Percentiles rank a stretch among this genome's conserved stretches.
Evolutionary conservation across 2,113 vertebrate species (phyloP).

Genomic region (Muntiacus reevesi): DNA sequence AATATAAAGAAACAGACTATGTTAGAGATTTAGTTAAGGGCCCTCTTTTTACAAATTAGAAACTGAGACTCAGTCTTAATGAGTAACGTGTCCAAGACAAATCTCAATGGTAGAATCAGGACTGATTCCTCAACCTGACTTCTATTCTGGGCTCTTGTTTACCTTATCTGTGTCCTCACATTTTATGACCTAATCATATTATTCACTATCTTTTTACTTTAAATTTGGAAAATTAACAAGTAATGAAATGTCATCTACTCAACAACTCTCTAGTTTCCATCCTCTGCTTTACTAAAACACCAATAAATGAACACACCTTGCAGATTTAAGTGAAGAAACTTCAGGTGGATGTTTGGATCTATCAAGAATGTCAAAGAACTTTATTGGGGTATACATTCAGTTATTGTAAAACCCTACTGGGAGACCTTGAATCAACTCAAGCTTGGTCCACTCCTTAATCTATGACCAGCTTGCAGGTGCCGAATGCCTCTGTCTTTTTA

Average conservation of each 20-base stretch:
- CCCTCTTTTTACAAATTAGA: background rate
- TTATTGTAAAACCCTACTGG: background rate
- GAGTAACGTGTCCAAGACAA: background rate
- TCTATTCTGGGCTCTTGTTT: background rate
- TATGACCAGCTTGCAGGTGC: background rate
- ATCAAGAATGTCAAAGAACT: background rate
- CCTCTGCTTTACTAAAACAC: background rate
- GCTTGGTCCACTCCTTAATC: background rate
- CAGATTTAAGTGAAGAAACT: background rate
- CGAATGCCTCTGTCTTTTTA: background rate
- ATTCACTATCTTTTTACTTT: background rate
- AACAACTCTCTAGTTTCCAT: background rate
- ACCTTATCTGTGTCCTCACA: background rate
- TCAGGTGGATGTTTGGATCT: background rate
- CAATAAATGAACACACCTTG: background rate
- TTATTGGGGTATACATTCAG: background rate
- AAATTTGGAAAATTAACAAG: background rate
- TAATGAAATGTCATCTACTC: background rate
- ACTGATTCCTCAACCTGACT: background rate
- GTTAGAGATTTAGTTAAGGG: background rate
- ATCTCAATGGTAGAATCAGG: background rate
- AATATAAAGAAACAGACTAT: background rate
- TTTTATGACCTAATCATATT: background rate
- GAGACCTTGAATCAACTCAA: background rate
- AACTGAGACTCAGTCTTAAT: background rate